phyloP scores from a whole-genome alignment of 2,113 vertebrate species.

The Neotoma lepida region DNA sequence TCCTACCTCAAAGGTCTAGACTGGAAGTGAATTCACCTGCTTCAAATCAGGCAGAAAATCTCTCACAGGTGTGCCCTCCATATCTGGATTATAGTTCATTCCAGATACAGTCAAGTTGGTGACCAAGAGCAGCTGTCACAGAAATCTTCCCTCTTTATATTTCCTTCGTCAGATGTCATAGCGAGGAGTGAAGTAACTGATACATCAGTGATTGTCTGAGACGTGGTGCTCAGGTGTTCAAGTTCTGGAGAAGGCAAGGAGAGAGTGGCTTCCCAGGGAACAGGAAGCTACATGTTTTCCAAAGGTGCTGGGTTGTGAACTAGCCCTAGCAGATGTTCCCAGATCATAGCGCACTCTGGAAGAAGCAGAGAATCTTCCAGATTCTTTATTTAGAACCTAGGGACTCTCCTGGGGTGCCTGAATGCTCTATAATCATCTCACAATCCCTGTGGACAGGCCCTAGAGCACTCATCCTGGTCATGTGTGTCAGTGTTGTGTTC shows the following conservation, averaged over 20 bases:
- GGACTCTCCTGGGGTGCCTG: not conserved
- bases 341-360: not conserved
- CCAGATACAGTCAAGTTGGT: no score
- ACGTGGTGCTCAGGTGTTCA: not conserved
- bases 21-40: no score
- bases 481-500: no score
- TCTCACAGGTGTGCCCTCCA: no score
- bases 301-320: not conserved
- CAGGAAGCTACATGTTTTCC: not conserved
- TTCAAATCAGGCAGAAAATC: no score
- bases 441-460: not conserved
- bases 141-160: not conserved
- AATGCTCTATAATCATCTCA: not conserved
- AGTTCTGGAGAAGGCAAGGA: fast-evolving
- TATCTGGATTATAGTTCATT: no score
- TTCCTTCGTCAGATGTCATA: not conserved
- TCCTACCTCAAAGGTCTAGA: no score
- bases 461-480: not conserved
- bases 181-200: not conserved
- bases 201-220: not conserved
- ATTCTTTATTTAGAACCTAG: not conserved
- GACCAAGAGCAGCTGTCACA: no score
- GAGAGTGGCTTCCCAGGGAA: not conserved
- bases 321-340: not conserved
- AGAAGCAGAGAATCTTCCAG: not conserved